Percentiles rank a stretch among this genome's conserved stretches.
Conservation (phyloP, 1,140 invertebrate species). For the Eriosoma lanigerum region DNA sequence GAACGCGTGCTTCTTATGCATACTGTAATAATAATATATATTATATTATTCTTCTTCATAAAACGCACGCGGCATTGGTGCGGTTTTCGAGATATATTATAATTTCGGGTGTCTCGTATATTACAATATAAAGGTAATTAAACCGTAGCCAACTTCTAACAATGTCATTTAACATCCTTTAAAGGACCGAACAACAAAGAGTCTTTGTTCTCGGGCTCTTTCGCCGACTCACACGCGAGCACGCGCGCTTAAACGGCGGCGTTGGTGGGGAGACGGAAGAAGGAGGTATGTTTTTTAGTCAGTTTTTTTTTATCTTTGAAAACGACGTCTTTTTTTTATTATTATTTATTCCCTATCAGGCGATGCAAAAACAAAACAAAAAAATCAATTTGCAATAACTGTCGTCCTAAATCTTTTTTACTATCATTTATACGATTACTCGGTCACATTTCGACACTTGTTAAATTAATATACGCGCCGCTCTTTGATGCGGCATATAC, state of each 20-base stretch:
- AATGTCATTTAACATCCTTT: conserved; percentile 1
- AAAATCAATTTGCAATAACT: conserved; percentile 52
- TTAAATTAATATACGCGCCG: conserved; percentile 31
- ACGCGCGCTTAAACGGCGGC: not conserved
- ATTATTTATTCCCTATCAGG: conserved; percentile 39
- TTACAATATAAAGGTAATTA: conserved; percentile 10
- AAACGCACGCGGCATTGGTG: not conserved
- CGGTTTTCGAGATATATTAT: conserved; percentile 35
- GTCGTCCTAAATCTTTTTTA: conserved; percentile 47
- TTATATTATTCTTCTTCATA: not conserved
- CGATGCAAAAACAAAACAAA: conserved; percentile 30
- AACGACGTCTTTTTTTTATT: conserved; percentile 36
- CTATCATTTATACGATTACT: conserved; percentile 42
- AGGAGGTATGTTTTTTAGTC: not conserved
- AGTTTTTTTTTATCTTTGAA: conserved; percentile 13
- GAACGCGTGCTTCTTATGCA: too few relatives aligned
- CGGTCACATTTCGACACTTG: conserved; percentile 46
- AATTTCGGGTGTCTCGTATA: conserved; percentile 6
- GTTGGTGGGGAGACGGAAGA: too few relatives aligned
- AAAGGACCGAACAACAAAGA: conserved; percentile 39
- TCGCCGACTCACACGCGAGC: not conserved
- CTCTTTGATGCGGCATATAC: conserved; percentile 8
- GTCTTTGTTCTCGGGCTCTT: conserved; percentile 43
- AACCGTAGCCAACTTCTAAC: conserved; percentile 17
- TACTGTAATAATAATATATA: too few relatives aligned